Base-by-base conservation (phyloP, 1,140 invertebrate species). In the Globodera ellingtonae region DNA sequence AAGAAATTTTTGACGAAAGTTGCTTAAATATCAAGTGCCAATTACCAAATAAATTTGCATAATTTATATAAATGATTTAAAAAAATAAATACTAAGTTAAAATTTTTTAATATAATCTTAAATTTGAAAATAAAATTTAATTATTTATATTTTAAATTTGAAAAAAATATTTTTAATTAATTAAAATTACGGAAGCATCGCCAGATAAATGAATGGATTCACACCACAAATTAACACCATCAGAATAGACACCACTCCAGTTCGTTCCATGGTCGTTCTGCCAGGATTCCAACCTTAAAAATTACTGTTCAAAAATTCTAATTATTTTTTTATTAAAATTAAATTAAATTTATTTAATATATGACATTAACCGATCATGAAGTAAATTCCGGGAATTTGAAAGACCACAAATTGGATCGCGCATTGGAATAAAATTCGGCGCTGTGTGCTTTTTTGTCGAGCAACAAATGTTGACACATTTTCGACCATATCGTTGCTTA, bases 311-410 rank as follows among this genome's bases (percentile, higher is more conserved):
- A 62, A 62, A 18, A 24, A 24, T 24, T 1, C 24, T 24, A 24
- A 24, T 24, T 24, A 24, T 24, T 59, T 15, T 59, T 18, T 59
- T 10, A 59, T 59, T 59, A 59, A 59, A 52, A 52, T 1, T 0
- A 52, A 52, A 4, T 52, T 1, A 3, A 67, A 67, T 8, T 13
- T 3, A 67, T 21, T 44, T 67, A 44, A 2, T 7, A 21, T 21
- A 47, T 35, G 1, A 70, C 3, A 44, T 13, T 15, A 24, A 70
- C 67, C 67, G 67, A 18, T 70, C 35, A 70, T 47, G 7, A 70
- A 70, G n/a, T 70, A 70, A 47, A 70, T 35, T n/a, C 8, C 67
- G 10, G 67, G 67, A 70, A 70, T 70, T 47, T 70, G 67, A n/a
- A 70, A 70, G 46, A 70, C 67, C 1, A 70, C 67, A 47, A 70